Percentiles rank a stretch among this genome's conserved stretches.
Evolutionary conservation across 2,113 vertebrate genomes (phyloP).

Genomic region (Copsychus sechellarum): DNA sequence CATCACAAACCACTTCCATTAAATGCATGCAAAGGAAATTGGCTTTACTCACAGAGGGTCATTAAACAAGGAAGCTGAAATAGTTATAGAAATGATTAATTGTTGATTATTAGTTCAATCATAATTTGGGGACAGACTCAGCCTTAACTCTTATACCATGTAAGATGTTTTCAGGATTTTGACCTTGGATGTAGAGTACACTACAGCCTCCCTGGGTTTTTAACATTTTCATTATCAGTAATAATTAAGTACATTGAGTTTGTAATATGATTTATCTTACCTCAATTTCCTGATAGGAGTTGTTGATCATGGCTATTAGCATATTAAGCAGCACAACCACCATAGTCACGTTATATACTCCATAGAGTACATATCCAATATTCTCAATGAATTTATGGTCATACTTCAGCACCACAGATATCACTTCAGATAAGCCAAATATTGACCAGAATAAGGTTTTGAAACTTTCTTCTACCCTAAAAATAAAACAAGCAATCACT

Average conservation of each 20-base stretch:
- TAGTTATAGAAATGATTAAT: background rate
- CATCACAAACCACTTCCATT: background rate
- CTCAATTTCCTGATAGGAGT: conserved; percentile 98
- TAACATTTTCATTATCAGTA: background rate
- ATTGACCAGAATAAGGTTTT: conserved; percentile 99
- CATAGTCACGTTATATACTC: conserved; percentile 97
- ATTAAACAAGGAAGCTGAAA: background rate
- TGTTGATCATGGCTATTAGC: conserved; percentile 99
- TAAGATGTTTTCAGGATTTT: background rate
- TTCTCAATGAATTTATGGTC: conserved; percentile 99
- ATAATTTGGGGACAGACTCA: background rate
- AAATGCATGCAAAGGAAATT: background rate
- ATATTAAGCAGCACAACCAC: conserved; percentile 98
- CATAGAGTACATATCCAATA: conserved; percentile 95
- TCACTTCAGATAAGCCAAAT: conserved; percentile 95
- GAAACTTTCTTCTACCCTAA: conserved; percentile 97
- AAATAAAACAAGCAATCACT: conserved; percentile 44
- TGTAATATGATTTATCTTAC: conserved; percentile 67
- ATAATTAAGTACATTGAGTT: background rate
- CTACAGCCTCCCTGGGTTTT: background rate
- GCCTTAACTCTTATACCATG: background rate
- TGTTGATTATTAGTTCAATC: background rate
- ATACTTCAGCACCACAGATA: conserved; percentile 97
- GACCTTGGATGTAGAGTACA: background rate
- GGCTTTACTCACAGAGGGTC: background rate